Base-by-base conservation (phyloP, 1,140 invertebrate genomes). In the Drosophila tropicalis region DNA sequence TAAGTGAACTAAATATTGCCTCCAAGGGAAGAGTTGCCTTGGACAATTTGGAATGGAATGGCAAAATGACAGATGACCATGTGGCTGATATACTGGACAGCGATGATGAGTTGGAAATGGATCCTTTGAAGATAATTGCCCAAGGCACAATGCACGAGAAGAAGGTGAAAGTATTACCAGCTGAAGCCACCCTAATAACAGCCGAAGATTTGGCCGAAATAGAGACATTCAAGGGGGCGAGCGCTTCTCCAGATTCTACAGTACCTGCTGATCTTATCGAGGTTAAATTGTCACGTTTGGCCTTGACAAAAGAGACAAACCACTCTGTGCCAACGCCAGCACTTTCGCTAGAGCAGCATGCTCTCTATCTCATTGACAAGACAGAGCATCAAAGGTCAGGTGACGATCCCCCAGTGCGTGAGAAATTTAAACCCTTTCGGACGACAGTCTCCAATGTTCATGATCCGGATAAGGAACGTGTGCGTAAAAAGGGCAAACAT, bases 21-120 rank as follows among this genome's bases (percentile, higher is more conserved):
- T 81, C 90, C 5, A 92, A 94, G 44, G 94, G 94, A 25, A 94
- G 94, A 82, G 86, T 92, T 29, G 92, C 92, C 2, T 92, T 95
- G 34, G 94, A 94, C 81, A 93, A 94, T 82, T 83, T 96, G 5
- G 95, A 96, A 93, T 96, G 95, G 95, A 93, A 94, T 68, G 94
- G 94, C 36, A 83, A 91, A 73, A 29, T 13, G 83, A 85, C 90
- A n/a, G 62, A 67, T 7, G 66, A 68, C 3, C 70, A 89, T 51
- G 70, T 75, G 39, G 68, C 82, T 4, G 79, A 91, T 55, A 91
- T 94, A 67, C 76, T 95, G 17, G 94, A 95, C 76, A 95, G 94
- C 17, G 95, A 95, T 79, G 95, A 95, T 84, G 94, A 95, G 80
- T 92, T 93, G 39, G 94, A 95, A 57, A 93, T 94, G 70, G 94